Evolutionary conservation across 2,888 invertebrate species (phyloP).

Genomic region (Ophion slaviceki): DNA sequence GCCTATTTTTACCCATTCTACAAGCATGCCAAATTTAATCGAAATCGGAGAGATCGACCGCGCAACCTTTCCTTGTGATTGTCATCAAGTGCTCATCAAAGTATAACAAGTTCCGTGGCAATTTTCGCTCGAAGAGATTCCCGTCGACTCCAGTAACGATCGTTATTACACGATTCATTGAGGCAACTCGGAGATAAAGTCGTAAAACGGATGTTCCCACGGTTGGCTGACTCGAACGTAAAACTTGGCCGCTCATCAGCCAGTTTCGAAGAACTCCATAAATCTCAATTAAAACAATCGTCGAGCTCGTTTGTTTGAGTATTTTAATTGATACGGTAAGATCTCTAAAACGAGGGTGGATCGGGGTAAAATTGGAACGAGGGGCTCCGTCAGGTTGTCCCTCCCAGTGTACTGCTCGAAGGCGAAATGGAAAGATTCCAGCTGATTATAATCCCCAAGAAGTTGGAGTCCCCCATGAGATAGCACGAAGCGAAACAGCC

Average conservation of each 20-base stretch:
- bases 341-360: neutral
- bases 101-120: neutral
- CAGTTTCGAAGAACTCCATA: slow-evolving; percentile 10
- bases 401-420: neutral
- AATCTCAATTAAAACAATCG: slow-evolving; percentile 48
- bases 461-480: slow-evolving; percentile 11
- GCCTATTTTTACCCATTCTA: too few relatives aligned
- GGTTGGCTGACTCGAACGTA: slow-evolving; percentile 33
- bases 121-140: neutral
- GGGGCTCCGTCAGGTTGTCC: slow-evolving; percentile 6
- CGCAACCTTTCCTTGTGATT: too few relatives aligned
- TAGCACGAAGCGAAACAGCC: neutral
- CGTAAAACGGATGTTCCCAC: slow-evolving; percentile 25
- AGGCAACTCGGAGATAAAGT: slow-evolving; percentile 13
- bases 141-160: neutral
- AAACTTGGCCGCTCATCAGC: slow-evolving; percentile 9
- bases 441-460: slow-evolving; percentile 44
- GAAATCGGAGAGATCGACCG: too few relatives aligned
- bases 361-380: neutral
- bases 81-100: neutral
- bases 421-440: neutral
- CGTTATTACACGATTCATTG: slow-evolving; percentile 1
- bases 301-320: slow-evolving; percentile 36
- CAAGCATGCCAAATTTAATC: too few relatives aligned
- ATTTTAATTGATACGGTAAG: slow-evolving; percentile 24